These are phyloP conservation scores for Gerris lacustris DNA, from an alignment of 2,888 invertebrate genomes.

Conservation along the genomic window DNA sequence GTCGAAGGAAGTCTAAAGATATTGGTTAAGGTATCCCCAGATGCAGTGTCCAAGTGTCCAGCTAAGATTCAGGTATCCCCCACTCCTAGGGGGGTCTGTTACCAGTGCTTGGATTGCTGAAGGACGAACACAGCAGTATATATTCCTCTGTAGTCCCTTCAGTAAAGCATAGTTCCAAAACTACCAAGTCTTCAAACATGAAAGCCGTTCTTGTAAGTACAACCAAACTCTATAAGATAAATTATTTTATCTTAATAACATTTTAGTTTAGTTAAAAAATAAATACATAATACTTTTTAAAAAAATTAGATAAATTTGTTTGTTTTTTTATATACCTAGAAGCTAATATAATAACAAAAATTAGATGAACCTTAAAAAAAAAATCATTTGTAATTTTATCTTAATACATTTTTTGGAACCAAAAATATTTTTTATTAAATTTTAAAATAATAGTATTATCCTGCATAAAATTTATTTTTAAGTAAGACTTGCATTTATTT, in stretches of 20 bases:
- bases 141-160: background rate
- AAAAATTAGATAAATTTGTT: background rate
- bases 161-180: background rate
- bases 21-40: background rate
- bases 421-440: too few relatives aligned
- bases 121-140: background rate
- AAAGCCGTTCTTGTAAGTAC: slow-evolving; percentile 1
- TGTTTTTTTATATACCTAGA: too few relatives aligned
- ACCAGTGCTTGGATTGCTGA: background rate
- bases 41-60: background rate
- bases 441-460: too few relatives aligned
- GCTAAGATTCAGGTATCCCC: background rate
- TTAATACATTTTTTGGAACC: too few relatives aligned
- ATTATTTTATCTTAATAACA: background rate
- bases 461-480: too few relatives aligned
- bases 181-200: background rate
- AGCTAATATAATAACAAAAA: too few relatives aligned
- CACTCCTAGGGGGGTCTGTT: background rate
- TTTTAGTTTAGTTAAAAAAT: background rate
- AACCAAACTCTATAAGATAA: background rate
- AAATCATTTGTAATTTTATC: too few relatives aligned
- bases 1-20: too few relatives aligned
- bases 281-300: background rate
- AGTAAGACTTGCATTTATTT: too few relatives aligned
- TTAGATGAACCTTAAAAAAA: too few relatives aligned